Evolutionary conservation across 2,888 invertebrate species (phyloP), one percentile per base, ranked within the genome.

Genomic region (Drosophila subsilvestris): DNA sequence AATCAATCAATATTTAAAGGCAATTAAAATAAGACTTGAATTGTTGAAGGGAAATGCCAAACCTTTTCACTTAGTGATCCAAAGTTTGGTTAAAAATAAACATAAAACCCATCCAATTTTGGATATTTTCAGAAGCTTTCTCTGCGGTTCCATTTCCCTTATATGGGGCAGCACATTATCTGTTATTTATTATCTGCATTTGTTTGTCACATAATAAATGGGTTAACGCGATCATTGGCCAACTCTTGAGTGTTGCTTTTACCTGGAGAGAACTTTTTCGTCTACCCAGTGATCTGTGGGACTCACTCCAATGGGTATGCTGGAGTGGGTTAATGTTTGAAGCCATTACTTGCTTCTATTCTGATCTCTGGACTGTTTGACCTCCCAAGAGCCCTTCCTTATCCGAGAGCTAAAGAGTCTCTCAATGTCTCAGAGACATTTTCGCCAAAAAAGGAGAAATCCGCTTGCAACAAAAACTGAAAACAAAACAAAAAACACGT

Each of bases 131-230:
- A 50, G 29, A 50, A 50, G 50, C 32, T 49, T 50, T 50, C 58
- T 37, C 37, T 17, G 17, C 17, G 37, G 7, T 50, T 50, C 25
- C 37, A 37, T 37, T 17, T 42, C 42, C 32, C 43, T 37, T 29
- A 27, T 10, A 29, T 25, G 27, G 48, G 10, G n/a, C 29, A n/a
- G 29, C 12, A 20, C 48, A 27, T 48, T 29, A 32, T 10, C 27
- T 12, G 47, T 62, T 48, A 61, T 61, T 50, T 61, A 53, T 53
- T 47, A 47, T 62, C 27, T 18, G 5, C 9, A 37, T 14, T 22
- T 48, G 32, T 32, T 43, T 8, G 61, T 20, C 57, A 58, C 57
- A 1, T 27, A 48, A 48, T 57, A 61, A 61, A 62, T 48, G 62
- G 58, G 48, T 62, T 62, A 48, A 58, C 22, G n/a, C 10, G 17